These are phyloP conservation scores for Archocentrus centrarchus DNA, from an alignment of 2,113 vertebrate genomes.

Conservation along the genomic window DNA sequence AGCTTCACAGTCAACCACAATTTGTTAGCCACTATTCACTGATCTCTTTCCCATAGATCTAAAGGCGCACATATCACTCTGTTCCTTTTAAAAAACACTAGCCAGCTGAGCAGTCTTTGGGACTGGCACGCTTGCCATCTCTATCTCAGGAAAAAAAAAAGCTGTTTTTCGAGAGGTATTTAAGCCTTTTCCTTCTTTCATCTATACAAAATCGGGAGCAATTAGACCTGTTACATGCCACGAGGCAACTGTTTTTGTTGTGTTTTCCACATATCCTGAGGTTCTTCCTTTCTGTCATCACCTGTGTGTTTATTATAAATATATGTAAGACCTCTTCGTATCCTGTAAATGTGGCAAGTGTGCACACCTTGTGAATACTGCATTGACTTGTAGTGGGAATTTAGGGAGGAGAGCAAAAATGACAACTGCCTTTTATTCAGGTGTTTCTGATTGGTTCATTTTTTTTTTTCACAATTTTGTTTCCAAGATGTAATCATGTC, in stretches of 20 bases:
- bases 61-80: no score
- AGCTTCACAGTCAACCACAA: neutral
- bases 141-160: neutral
- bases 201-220: neutral
- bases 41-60: neutral
- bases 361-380: constrained; percentile 14
- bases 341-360: constrained; percentile 21
- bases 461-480: neutral
- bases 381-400: neutral
- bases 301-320: constrained; percentile 14
- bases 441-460: neutral
- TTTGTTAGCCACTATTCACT: neutral
- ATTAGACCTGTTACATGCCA: neutral
- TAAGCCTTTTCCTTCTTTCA: neutral
- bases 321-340: neutral
- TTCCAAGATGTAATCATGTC: neutral
- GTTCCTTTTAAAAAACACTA: neutral
- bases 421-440: neutral
- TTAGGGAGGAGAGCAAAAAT: neutral
- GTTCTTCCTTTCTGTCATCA: neutral
- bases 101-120: neutral
- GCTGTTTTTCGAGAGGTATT: neutral
- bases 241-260: neutral
- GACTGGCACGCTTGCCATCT: neutral
- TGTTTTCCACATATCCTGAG: neutral